Conservation (phyloP, 2,113 vertebrate genomes). For the Dipodomys merriami region DNA sequence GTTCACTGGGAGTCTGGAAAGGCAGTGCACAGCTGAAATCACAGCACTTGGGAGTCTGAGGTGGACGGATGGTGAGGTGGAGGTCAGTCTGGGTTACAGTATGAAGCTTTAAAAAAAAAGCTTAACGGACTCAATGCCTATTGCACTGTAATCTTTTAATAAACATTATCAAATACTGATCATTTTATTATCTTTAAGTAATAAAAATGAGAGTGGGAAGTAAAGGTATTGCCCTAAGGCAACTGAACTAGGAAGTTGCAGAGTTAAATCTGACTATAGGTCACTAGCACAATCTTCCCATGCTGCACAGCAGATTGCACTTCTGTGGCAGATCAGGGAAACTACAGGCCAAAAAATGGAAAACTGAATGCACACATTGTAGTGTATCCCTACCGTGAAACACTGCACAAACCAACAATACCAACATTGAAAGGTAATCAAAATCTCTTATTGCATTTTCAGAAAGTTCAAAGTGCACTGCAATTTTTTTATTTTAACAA, state of each 20-base stretch:
- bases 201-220: neutral
- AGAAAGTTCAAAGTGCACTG: neutral
- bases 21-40: too few relatives aligned
- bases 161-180: neutral
- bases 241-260: neutral
- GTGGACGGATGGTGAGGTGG: too few relatives aligned
- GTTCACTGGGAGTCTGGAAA: too few relatives aligned
- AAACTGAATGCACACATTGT: neutral
- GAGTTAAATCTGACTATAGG: neutral
- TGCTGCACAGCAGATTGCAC: too few relatives aligned
- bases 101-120: neutral
- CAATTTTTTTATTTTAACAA: too few relatives aligned
- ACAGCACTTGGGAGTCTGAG: too few relatives aligned
- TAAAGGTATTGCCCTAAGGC: neutral
- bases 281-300: neutral
- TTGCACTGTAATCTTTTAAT: neutral
- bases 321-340: neutral
- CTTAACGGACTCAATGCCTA: neutral
- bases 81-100: too few relatives aligned
- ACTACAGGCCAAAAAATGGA: neutral
- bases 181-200: neutral
- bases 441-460: conserved; percentile 1
- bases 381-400: neutral
- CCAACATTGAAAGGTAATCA: neutral
- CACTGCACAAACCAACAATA: conserved; percentile 16